A percentile compares a stretch with the other conserved stretches of the same genome.
Evolutionary conservation across 2,888 invertebrate genomes (phyloP).

Genomic region (Orthosia gothica): DNA sequence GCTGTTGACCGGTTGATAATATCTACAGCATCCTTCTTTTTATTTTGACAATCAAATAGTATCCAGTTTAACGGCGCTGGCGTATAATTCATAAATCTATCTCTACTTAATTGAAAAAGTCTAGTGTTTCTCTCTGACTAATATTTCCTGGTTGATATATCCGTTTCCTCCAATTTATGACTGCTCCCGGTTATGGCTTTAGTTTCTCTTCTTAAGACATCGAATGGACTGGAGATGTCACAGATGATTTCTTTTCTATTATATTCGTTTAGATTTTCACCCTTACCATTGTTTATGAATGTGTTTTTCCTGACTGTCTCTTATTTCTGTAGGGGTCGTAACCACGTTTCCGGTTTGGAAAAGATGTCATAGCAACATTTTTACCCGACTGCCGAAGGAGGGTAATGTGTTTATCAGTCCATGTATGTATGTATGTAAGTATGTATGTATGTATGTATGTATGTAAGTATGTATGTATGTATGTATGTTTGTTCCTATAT

Average conservation of each 20-base stretch:
- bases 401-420: too few species aligned
- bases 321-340: neutral
- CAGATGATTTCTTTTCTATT: conserved; percentile 35
- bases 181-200: conserved; percentile 16
- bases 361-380: neutral
- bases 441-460: too few species aligned
- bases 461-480: too few species aligned
- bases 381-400: too few species aligned
- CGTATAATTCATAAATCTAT: conserved; percentile 4
- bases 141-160: conserved; percentile 37
- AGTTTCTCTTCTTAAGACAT: conserved; percentile 21
- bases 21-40: neutral
- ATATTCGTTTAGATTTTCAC: neutral
- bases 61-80: neutral
- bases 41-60: neutral
- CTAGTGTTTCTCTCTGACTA: conserved; percentile 9
- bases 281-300: neutral
- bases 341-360: neutral
- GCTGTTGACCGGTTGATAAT: neutral
- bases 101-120: conserved; percentile 7
- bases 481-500: too few species aligned
- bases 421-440: too few species aligned
- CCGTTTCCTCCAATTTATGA: conserved; percentile 15
- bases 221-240: conserved; percentile 4
- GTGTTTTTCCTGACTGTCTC: neutral